A percentile compares a stretch with the other conserved stretches of the same genome.
Evolutionary conservation across 2,888 invertebrate genomes (phyloP).

Genomic region (Aromia moschata): DNA sequence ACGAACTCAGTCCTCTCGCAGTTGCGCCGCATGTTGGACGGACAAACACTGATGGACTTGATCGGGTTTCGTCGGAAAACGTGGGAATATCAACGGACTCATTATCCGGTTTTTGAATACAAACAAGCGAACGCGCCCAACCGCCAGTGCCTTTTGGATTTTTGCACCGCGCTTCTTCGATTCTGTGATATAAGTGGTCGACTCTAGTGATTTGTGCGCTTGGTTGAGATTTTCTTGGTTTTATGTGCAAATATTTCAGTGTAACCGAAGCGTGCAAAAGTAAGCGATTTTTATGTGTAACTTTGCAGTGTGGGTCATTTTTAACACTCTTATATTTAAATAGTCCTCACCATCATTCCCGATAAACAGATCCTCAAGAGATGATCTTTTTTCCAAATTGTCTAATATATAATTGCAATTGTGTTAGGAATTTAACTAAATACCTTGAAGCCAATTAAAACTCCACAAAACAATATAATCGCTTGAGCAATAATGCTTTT

Average conservation of each 20-base stretch:
- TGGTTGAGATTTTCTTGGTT: neutral
- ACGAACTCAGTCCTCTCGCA: conserved; percentile 19
- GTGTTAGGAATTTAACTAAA: too few relatives aligned
- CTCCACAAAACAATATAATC: neutral
- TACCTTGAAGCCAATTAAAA: neutral
- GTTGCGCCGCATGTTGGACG: conserved; percentile 1
- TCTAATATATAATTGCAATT: too few relatives aligned
- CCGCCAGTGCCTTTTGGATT: conserved; percentile 14
- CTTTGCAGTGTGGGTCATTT: conserved; percentile 4
- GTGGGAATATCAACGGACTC: conserved; percentile 8
- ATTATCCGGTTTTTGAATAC: conserved; percentile 2
- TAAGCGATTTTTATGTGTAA: conserved; percentile 8
- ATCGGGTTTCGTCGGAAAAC: conserved; percentile 6
- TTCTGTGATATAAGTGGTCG: conserved; percentile 16
- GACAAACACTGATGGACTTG: conserved; percentile 10
- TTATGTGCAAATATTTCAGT: neutral
- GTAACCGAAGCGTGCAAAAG: conserved; percentile 8
- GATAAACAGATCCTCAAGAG: too few relatives aligned
- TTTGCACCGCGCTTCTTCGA: neutral
- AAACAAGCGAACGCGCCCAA: conserved; percentile 9
- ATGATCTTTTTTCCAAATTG: too few relatives aligned
- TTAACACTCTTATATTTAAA: conserved; percentile 4
- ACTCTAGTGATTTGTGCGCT: neutral
- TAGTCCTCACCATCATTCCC: too few relatives aligned
- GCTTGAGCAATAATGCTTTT: neutral